These are phyloP conservation scores for Dermatophagoides farinae DNA, from an alignment of 1,140 invertebrate genomes.

Conservation along the genomic window DNA sequence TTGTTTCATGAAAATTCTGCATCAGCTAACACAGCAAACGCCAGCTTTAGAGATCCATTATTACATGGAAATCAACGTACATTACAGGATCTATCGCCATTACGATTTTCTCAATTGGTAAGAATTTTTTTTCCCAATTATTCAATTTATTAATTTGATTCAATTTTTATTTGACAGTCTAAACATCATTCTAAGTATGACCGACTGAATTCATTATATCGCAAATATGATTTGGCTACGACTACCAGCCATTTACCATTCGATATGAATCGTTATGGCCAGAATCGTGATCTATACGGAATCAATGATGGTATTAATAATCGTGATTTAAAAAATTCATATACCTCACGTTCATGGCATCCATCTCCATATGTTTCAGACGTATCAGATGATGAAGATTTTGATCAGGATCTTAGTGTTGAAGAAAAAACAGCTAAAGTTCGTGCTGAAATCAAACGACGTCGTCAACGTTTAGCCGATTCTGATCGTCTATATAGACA, in stretches of 20 bases:
- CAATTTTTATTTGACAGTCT: neutral
- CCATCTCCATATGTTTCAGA: conserved; percentile 31
- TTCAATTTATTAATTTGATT: neutral
- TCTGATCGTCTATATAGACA: conserved; percentile 22
- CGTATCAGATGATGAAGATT: conserved; percentile 4
- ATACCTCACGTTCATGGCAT: conserved; percentile 34
- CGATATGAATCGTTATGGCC: no score
- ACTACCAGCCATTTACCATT: neutral
- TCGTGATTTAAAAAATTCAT: conserved; percentile 17
- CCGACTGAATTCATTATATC: neutral
- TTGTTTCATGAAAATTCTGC: conserved; percentile 20
- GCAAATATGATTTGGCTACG: neutral
- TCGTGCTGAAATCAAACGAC: conserved; percentile 40
- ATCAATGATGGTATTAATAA: neutral
- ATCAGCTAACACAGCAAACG: conserved; percentile 9
- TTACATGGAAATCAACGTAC: conserved; percentile 6
- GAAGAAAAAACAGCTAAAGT: conserved; percentile 40
- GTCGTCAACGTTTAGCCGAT: conserved; percentile 40
- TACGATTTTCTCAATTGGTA: neutral
- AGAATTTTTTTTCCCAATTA: neutral
- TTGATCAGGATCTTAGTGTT: conserved; percentile 26
- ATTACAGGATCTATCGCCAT: neutral
- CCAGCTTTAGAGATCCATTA: conserved; percentile 1
- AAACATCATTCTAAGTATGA: neutral
- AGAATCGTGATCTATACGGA: neutral